A percentile compares a stretch with the other conserved stretches of the same genome.
These are phyloP conservation scores for Euschistus heros DNA, from an alignment of 1,140 invertebrate genomes.

Conservation along the genomic window DNA sequence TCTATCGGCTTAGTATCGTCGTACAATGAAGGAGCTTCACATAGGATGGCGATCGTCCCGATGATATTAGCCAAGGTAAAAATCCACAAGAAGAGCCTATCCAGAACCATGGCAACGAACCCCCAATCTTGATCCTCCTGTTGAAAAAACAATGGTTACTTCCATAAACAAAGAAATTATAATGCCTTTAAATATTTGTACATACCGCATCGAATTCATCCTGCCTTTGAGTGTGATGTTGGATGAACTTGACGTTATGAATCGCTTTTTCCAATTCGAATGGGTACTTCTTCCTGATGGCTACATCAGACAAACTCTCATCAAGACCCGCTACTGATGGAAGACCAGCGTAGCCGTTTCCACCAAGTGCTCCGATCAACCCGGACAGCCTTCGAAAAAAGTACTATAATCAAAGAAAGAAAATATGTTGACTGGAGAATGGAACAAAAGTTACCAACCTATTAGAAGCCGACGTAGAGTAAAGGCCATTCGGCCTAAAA, in stretches of 20 bases:
- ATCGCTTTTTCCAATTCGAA: constrained; percentile 87
- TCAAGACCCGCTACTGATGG: constrained; percentile 69
- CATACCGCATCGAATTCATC: constrained; percentile 87
- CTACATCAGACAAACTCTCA: constrained; percentile 67
- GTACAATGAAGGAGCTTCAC: constrained; percentile 81
- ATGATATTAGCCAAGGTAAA: constrained; percentile 85
- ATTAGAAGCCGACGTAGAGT: constrained; percentile 40
- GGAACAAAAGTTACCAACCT: constrained; percentile 28
- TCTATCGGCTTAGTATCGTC: constrained; percentile 84
- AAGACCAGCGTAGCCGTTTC: constrained; percentile 48
- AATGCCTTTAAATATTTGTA: constrained; percentile 16
- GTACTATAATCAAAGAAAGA: neutral
- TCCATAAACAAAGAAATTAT: neutral
- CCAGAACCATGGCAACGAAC: constrained; percentile 97
- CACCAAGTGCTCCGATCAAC: constrained; percentile 47
- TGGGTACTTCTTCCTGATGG: constrained; percentile 72
- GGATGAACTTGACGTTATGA: constrained; percentile 90
- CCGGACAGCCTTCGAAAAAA: constrained; percentile 46
- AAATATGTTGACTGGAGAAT: neutral
- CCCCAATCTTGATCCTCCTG: constrained; percentile 98
- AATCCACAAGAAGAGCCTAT: constrained; percentile 91
- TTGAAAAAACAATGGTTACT: constrained; percentile 26
- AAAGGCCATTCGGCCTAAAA: constrained; percentile 59
- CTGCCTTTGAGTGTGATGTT: constrained; percentile 83
- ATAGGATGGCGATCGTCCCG: constrained; percentile 76